Evolutionary conservation across 1,140 invertebrate genomes (phyloP).

Genomic region (Melitaea cinxia): DNA sequence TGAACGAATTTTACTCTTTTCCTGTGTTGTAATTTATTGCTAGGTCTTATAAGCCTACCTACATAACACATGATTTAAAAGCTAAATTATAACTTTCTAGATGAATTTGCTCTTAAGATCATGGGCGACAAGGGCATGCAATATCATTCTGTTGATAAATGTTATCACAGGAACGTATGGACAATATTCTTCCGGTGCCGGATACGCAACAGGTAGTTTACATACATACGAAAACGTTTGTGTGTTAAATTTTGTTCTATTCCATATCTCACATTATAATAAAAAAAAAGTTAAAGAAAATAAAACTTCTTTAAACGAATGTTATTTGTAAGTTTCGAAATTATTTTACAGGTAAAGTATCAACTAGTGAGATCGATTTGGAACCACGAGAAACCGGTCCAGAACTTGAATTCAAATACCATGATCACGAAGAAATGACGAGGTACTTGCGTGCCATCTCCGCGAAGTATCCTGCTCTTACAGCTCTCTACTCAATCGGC

Average conservation of each 20-base stretch:
- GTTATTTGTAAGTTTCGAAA: too few species aligned
- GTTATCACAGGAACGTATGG: not conserved
- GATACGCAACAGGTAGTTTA: not conserved
- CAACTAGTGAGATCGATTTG: constrained; percentile 52
- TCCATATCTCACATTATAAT: not conserved
- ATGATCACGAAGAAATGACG: constrained; percentile 94
- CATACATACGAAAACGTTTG: too few species aligned
- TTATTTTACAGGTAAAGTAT: constrained; percentile 36
- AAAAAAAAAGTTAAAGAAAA: too few species aligned
- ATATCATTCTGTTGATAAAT: not conserved
- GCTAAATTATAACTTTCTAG: not conserved
- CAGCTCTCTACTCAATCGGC: constrained; percentile 94
- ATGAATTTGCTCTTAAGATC: not conserved
- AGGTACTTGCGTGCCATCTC: constrained; percentile 90
- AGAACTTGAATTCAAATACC: constrained; percentile 91
- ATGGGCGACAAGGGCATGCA: not conserved
- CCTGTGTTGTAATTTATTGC: too few species aligned
- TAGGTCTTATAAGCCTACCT: too few species aligned
- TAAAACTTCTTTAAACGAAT: too few species aligned
- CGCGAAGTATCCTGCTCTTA: constrained; percentile 91
- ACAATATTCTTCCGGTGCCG: not conserved
- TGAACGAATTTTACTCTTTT: too few species aligned
- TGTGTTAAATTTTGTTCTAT: too few species aligned
- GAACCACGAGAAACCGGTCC: constrained; percentile 60
- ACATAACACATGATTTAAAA: too few species aligned